phyloP scores from a whole-genome alignment of 2,888 invertebrate species.

The Fabriciana adippe region DNA sequence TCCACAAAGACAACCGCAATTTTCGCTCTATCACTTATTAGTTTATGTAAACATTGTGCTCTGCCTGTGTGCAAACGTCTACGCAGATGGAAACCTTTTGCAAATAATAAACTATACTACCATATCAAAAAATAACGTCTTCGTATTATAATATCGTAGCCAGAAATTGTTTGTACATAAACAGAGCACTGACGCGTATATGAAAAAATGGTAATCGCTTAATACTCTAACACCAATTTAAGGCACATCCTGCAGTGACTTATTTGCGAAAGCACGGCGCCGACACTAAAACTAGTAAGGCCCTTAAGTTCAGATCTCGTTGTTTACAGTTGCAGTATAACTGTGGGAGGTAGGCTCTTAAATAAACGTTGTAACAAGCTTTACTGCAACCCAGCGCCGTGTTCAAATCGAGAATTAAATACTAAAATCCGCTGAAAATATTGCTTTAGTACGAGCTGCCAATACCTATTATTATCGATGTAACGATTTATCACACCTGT shows the following conservation, averaged over 20 bases:
- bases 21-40: conserved; percentile 24
- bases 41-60: conserved; percentile 8
- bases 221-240: background rate
- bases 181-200: conserved; percentile 1
- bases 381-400: conserved; percentile 1
- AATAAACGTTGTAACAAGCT: conserved; percentile 3
- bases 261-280: conserved; percentile 1
- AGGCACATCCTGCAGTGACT: conserved; percentile 24
- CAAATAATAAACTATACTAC: conserved; percentile 22
- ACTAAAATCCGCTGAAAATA: background rate
- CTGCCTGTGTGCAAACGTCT: conserved; percentile 29
- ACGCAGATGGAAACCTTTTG: conserved; percentile 20
- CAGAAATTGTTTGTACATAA: conserved; percentile 26
- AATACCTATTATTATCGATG: background rate
- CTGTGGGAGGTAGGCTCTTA: conserved; percentile 1
- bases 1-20: conserved; percentile 25
- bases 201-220: no score
- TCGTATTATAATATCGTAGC: background rate
- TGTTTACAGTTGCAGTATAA: background rate
- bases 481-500: background rate
- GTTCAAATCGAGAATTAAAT: background rate
- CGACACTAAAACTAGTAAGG: conserved; percentile 25
- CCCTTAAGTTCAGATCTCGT: conserved; percentile 15
- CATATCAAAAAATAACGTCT: conserved; percentile 19
- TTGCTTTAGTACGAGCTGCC: background rate